These are phyloP conservation scores for Anorthoa munda DNA, from an alignment of 2,888 invertebrate species.

Conservation along the genomic window DNA sequence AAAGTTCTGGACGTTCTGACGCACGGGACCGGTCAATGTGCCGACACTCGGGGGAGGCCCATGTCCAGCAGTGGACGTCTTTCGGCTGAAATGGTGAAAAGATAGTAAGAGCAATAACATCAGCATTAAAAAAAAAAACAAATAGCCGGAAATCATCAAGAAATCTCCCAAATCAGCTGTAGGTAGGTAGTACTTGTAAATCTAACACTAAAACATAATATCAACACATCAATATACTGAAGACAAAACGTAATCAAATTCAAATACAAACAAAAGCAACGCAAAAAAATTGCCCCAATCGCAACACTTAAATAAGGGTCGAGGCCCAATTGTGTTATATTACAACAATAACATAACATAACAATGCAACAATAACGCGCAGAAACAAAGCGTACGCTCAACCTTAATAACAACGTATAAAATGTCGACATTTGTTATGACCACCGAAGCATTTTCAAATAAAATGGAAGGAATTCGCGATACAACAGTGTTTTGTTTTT, in stretches of 20 bases:
- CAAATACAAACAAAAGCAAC: slow-evolving; percentile 42
- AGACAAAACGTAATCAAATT: slow-evolving; percentile 41
- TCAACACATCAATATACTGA: slow-evolving; percentile 23
- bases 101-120: too few species aligned
- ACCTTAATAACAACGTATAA: slow-evolving; percentile 33
- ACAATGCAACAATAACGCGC: slow-evolving; percentile 50
- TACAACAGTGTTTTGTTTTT: slow-evolving; percentile 10
- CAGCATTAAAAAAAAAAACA: too few species aligned
- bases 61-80: too few species aligned
- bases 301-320: slow-evolving; percentile 44
- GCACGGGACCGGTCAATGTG: too few species aligned
- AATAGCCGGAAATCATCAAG: too few species aligned
- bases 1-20: too few species aligned
- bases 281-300: slow-evolving; percentile 35
- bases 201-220: background rate
- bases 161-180: background rate
- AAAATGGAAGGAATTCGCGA: slow-evolving; percentile 19
- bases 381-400: slow-evolving; percentile 34
- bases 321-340: slow-evolving; percentile 56
- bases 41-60: too few species aligned
- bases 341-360: slow-evolving; percentile 55
- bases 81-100: too few species aligned
- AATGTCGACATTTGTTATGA: slow-evolving; percentile 53
- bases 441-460: slow-evolving; percentile 26
- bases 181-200: background rate